Conservation (phyloP, 2,888 invertebrate genomes). For the Chloroclysta siterata region DNA sequence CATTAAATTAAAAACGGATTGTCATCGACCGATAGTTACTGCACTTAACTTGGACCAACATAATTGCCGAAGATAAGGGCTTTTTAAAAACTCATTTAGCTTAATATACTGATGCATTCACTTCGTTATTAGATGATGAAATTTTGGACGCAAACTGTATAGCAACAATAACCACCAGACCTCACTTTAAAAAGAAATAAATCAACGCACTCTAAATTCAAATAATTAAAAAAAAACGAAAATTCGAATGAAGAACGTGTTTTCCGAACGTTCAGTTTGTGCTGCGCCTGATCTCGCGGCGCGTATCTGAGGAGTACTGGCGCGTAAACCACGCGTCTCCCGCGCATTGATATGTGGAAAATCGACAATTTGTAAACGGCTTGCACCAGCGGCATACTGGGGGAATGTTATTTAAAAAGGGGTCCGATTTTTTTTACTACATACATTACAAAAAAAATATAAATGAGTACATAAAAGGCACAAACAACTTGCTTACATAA, state of each 20-base stretch:
- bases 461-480: no score
- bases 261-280: constrained; percentile 58
- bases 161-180: constrained; percentile 30
- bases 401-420: constrained; percentile 28
- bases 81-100: constrained; percentile 70
- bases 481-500: no score
- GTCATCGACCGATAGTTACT: constrained; percentile 64
- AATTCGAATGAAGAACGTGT: constrained; percentile 38
- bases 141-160: constrained; percentile 39
- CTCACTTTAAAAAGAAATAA: constrained; percentile 28
- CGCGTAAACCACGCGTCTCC: constrained; percentile 62
- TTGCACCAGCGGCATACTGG: constrained; percentile 50
- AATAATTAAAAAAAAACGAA: constrained; percentile 21
- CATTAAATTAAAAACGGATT: constrained; percentile 74
- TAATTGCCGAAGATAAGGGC: constrained; percentile 64
- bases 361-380: constrained; percentile 59
- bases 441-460: background rate
- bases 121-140: constrained; percentile 46
- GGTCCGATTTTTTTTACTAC: constrained; percentile 6
- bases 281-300: constrained; percentile 67
- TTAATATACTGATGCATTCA: constrained; percentile 48
- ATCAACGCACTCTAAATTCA: constrained; percentile 11
- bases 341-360: constrained; percentile 74
- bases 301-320: constrained; percentile 73
- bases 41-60: constrained; percentile 63